These are phyloP conservation scores for Arrhamphus sclerolepis DNA, from an alignment of 2,797 vertebrate genomes.

Conservation along the genomic window DNA sequence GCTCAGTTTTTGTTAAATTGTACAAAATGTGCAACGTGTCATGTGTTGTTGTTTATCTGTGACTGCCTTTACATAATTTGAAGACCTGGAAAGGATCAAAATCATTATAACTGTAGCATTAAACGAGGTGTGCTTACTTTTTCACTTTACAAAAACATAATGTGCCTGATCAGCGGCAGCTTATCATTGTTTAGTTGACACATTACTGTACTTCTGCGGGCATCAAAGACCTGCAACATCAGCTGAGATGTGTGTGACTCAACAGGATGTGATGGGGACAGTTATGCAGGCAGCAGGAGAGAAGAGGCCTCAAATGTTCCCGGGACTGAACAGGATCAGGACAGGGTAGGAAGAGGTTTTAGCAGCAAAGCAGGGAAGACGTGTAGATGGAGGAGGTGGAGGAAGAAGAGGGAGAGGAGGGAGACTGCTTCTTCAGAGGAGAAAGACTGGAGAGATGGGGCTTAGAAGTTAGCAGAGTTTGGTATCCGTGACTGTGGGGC, in stretches of 20 bases:
- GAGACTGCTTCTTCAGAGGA: constrained; percentile 56
- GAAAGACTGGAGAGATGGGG: constrained; percentile 47
- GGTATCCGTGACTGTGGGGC: constrained; percentile 62
- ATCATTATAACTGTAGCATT: too few species aligned
- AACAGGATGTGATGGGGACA: constrained; percentile 44
- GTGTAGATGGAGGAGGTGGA: constrained; percentile 17
- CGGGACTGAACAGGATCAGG: constrained; percentile 67
- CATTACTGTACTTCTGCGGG: background rate
- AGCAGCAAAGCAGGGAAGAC: constrained; percentile 40
- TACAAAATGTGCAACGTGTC: too few species aligned
- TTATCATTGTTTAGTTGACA: background rate
- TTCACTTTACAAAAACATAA: too few species aligned
- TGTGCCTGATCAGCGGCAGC: background rate
- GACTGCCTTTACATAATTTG: too few species aligned
- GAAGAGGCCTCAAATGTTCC: constrained; percentile 49
- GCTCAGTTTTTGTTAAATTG: too few species aligned
- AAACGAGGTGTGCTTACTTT: too few species aligned
- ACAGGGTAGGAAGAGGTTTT: constrained; percentile 62
- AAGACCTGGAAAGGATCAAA: too few species aligned
- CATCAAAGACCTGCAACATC: constrained; percentile 5
- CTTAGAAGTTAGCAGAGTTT: constrained; percentile 68
- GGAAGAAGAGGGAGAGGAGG: constrained; percentile 26
- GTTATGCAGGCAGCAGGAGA: constrained; percentile 22
- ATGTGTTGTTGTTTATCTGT: too few species aligned
- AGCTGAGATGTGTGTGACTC: constrained; percentile 11